These are phyloP conservation scores for Oncorhynchus keta DNA, from an alignment of 2,113 vertebrate genomes.

Conservation along the genomic window DNA sequence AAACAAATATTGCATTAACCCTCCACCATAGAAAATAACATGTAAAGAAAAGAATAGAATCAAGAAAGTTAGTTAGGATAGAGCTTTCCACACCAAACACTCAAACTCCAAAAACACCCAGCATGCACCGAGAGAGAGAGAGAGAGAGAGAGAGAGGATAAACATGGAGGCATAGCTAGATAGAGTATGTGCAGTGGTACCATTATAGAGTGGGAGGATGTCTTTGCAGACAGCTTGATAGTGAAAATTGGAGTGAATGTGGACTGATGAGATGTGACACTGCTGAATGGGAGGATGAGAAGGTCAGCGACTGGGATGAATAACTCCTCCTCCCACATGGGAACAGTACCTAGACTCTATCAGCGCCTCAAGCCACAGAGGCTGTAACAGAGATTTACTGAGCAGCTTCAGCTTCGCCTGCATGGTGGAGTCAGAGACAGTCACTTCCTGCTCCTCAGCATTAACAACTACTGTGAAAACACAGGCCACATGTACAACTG, in stretches of 20 bases:
- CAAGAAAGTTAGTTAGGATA: no score
- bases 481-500: no score
- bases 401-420: not conserved
- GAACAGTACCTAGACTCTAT: slow-evolving; percentile 1
- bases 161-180: not conserved
- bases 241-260: slow-evolving; percentile 21
- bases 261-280: slow-evolving; percentile 21
- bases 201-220: not conserved
- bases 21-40: no score
- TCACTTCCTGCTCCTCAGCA: no score
- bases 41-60: no score
- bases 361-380: not conserved
- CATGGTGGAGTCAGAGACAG: no score
- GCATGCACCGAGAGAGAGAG: no score
- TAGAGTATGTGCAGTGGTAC: not conserved
- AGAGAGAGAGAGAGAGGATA: no score
- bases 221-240: slow-evolving; percentile 3
- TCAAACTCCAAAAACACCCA: no score
- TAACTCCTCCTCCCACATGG: not conserved
- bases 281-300: slow-evolving; percentile 35
- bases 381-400: slow-evolving; percentile 7
- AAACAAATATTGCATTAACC: no score
- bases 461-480: no score
- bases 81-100: no score
- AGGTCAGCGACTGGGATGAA: slow-evolving; percentile 27